Evolutionary conservation across 2,113 vertebrate genomes (phyloP).

Genomic region (Oceanites oceanicus): DNA sequence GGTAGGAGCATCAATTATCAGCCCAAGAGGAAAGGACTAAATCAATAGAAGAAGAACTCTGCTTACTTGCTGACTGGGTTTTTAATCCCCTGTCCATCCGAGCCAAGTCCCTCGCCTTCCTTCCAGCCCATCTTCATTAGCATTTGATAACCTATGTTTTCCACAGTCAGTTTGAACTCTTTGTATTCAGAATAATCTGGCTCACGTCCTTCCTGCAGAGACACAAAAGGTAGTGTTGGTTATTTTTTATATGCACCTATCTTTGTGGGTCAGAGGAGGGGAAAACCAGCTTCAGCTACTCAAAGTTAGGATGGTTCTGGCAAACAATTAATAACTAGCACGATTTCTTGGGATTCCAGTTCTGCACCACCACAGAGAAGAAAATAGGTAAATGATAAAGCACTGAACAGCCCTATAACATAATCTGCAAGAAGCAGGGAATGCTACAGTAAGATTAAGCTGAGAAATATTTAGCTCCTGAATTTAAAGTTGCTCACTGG

Average conservation of each 20-base stretch:
- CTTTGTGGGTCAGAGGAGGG: constrained; percentile 3
- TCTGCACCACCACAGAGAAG: not conserved
- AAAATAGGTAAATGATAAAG: not conserved
- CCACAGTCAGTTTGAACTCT: constrained; percentile 97
- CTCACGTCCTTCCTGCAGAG: constrained; percentile 90
- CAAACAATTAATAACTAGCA: not conserved
- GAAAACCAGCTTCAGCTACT: not conserved
- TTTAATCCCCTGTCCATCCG: constrained; percentile 92
- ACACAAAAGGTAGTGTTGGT: not conserved
- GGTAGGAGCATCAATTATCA: not conserved
- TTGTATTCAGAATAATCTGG: constrained; percentile 98
- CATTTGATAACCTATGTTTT: constrained; percentile 98
- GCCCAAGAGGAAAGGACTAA: not conserved
- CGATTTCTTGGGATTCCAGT: not conserved
- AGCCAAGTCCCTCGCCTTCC: constrained; percentile 93
- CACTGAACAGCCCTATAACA: not conserved
- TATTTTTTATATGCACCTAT: not conserved
- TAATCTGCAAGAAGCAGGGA: not conserved
- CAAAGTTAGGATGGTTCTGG: not conserved
- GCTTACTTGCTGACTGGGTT: constrained; percentile 91
- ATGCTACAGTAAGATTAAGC: not conserved
- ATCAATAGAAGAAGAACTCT: not conserved
- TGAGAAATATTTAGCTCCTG: not conserved
- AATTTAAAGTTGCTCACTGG: not conserved
- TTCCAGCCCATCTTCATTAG: constrained; percentile 99